Conservation (phyloP, 1,140 invertebrate genomes). For the Danaus melanippus region DNA sequence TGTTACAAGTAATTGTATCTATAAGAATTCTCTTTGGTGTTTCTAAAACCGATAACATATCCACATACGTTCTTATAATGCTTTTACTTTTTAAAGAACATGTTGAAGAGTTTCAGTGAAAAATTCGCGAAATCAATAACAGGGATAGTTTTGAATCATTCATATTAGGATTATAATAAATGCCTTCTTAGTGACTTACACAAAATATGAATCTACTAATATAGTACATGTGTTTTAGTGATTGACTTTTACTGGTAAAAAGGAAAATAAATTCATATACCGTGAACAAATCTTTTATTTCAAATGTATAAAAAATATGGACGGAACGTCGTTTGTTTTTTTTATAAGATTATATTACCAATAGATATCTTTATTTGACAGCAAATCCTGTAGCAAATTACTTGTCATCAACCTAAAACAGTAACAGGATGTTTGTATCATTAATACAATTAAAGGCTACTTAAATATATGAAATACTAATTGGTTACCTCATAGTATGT, state of each 20-base stretch:
- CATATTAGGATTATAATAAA: slow-evolving; percentile 26
- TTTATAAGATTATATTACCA: slow-evolving; percentile 29
- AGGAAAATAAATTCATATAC: slow-evolving; percentile 19
- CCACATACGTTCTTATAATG: too few species aligned
- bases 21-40: too few species aligned
- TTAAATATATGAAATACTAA: slow-evolving; percentile 4
- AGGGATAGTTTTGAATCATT: too few species aligned
- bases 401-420: slow-evolving; percentile 53
- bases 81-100: too few species aligned
- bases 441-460: slow-evolving; percentile 1
- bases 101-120: too few species aligned
- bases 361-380: slow-evolving; percentile 49
- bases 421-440: neutral
- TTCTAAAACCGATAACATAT: too few species aligned
- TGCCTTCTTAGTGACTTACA: slow-evolving; percentile 43
- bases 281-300: slow-evolving; percentile 12
- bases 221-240: slow-evolving; percentile 30
- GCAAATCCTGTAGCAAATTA: slow-evolving; percentile 54
- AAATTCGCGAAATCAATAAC: too few species aligned
- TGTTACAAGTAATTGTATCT: too few species aligned
- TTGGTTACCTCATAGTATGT: slow-evolving; percentile 75
- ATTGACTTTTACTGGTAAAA: slow-evolving; percentile 26
- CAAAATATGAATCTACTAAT: slow-evolving; percentile 23
- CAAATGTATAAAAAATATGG: slow-evolving; percentile 17
- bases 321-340: slow-evolving; percentile 6